Evolutionary conservation across 2,797 vertebrate species (phyloP), one percentile per base, ranked within the genome.

Genomic region (Karalla daura): DNA sequence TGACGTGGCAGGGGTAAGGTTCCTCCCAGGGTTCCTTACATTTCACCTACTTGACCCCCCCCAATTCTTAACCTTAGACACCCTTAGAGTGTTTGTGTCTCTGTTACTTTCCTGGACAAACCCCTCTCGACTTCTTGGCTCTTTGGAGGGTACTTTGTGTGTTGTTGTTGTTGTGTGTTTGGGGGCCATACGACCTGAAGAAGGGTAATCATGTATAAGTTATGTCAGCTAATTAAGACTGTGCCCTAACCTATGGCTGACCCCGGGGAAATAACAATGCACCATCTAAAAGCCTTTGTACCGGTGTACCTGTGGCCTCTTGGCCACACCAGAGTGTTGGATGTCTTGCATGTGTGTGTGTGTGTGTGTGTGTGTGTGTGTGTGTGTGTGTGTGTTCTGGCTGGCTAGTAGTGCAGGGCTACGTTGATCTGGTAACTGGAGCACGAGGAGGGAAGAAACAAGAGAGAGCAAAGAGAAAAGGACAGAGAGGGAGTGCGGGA

Each of bases 161-260:
- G 64, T 53, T 45, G 49, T 78, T 59, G 9, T 49, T 39, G 51
- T 40, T 62, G 45, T 74, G 78, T 70, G 67, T 78, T 60, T 74
- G 49, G 61, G 70, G 61, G 68, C 74, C 74, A 83, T 78, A 88
- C 70, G 85, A 74, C 59, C 41, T 40, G 27, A 76, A 81, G 83
- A 92, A 76, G 75, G 70, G 84, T 81, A 63, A 91, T 92, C 94
- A 94, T 94, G 94, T 95, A 95, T 87, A 86, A 89, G 88, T 94
- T 92, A 97, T 98, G 95, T 95, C 88, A 91, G 86, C 97, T 98
- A 95, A 98, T 97, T 92, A 90, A 93, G 93, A 94, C 92, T 91
- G 93, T 91, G 92, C 91, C 80, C 84, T 91, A 86, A 94, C 88
- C 59, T 92, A 91, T 91, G 89, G 74, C 74, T 88, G 94, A 96